Evolutionary conservation across 2,888 invertebrate genomes (phyloP).

Genomic region (Oligia latruncula): DNA sequence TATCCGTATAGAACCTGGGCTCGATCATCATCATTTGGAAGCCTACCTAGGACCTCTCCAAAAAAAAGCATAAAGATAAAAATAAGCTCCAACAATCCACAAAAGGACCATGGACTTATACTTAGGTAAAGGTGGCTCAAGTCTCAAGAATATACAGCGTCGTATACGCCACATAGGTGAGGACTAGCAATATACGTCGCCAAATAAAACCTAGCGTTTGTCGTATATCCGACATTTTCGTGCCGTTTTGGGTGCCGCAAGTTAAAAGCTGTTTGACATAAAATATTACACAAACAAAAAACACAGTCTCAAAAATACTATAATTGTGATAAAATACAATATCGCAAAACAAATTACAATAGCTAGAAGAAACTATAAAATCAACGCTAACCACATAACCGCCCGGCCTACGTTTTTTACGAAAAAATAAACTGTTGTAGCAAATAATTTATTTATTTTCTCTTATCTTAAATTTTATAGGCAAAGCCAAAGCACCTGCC

Average conservation of each 20-base stretch:
- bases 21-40: slow-evolving; percentile 28
- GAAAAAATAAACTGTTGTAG: not conserved
- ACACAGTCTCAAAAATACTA: not conserved
- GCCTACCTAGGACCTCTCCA: slow-evolving; percentile 6
- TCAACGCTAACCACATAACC: not conserved
- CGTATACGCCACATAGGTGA: slow-evolving; percentile 56
- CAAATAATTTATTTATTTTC: not conserved
- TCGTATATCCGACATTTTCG: slow-evolving; percentile 60
- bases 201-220: slow-evolving; percentile 73
- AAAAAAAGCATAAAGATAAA: slow-evolving; percentile 45
- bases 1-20: not conserved
- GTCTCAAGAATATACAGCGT: slow-evolving; percentile 58
- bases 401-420: not conserved
- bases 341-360: not conserved
- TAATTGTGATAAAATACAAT: not conserved
- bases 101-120: slow-evolving; percentile 54
- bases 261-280: slow-evolving; percentile 24
- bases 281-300: not conserved
- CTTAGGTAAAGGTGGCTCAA: slow-evolving; percentile 46
- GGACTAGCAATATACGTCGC: slow-evolving; percentile 69
- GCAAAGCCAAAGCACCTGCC: not conserved
- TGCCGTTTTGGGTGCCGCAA: slow-evolving; percentile 38
- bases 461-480: not conserved
- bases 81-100: slow-evolving; percentile 48
- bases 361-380: not conserved